Conservation (phyloP, 2,888 invertebrate genomes). For the Nemoura dubitans region DNA sequence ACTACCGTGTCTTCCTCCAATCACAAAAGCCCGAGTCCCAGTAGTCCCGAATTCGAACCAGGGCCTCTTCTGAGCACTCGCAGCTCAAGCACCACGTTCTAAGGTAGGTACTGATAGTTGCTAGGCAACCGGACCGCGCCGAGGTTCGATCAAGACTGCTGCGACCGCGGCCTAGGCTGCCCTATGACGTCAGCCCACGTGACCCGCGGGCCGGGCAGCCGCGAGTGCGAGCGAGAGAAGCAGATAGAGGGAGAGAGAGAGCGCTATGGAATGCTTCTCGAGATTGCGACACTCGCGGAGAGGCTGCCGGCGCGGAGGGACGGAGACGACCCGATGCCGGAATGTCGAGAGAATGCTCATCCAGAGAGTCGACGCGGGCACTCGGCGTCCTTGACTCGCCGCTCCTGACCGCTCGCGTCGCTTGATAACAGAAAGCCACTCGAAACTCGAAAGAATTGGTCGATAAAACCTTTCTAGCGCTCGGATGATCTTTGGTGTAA, state of each 20-base stretch:
- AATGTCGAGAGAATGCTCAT: not conserved
- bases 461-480: not conserved
- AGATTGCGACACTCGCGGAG: not conserved
- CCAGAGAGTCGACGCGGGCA: not conserved
- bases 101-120: not conserved
- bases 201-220: not conserved
- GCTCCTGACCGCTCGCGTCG: not conserved
- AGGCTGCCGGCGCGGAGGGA: not conserved
- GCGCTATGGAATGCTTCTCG: not conserved
- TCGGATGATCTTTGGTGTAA: not conserved
- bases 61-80: not conserved
- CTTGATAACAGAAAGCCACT: not conserved
- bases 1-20: not conserved
- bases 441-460: not conserved
- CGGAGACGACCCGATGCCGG: conserved; percentile 7
- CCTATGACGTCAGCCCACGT: not conserved
- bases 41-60: not conserved
- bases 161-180: not conserved
- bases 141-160: not conserved
- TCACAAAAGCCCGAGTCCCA: not conserved
- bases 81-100: not conserved
- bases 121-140: not conserved
- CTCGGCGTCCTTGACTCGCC: not conserved
- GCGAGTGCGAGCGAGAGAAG: not conserved
- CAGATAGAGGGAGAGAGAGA: not conserved